phyloP scores from a whole-genome alignment of 2,113 vertebrate genomes.

The Melanotaenia duboulayi region DNA sequence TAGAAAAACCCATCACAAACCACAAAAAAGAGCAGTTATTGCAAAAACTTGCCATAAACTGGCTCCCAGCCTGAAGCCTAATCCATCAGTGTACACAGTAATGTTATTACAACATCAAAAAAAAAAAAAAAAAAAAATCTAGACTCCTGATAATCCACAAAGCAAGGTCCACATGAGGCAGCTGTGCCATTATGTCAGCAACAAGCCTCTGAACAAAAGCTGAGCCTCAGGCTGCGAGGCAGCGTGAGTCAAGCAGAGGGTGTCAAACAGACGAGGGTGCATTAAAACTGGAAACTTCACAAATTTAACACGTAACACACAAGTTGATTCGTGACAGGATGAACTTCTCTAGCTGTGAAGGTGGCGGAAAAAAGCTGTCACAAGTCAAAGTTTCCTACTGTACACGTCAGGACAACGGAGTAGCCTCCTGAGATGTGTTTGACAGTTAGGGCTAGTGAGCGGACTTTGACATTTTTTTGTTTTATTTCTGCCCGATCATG shows the following conservation, averaged over 20 bases:
- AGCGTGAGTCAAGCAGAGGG: not conserved
- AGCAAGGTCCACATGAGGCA: constrained; percentile 59
- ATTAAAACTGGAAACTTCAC: constrained; percentile 15
- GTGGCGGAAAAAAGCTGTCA: not conserved
- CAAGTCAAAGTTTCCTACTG: not conserved
- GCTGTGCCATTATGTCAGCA: constrained; percentile 60
- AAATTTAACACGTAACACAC: constrained; percentile 19
- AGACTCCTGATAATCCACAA: constrained; percentile 74
- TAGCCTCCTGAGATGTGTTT: not conserved
- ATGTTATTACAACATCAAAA: constrained; percentile 69
- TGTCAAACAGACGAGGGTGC: not conserved
- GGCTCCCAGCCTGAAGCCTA: constrained; percentile 45
- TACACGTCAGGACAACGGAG: not conserved
- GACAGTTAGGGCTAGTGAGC: not conserved
- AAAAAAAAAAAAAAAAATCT: constrained; percentile 66
- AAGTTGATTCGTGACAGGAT: constrained; percentile 22
- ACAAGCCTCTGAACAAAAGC: constrained; percentile 36
- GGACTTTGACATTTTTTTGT: not conserved
- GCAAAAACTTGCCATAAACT: constrained; percentile 38
- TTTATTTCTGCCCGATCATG: not conserved
- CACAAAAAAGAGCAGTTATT: constrained; percentile 71
- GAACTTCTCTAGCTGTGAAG: not conserved
- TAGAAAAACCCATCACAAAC: constrained; percentile 23
- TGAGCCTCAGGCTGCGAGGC: constrained; percentile 9
- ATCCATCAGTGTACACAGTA: constrained; percentile 58